Conservation (phyloP, 2,888 invertebrate genomes). For the Salticus scenicus region DNA sequence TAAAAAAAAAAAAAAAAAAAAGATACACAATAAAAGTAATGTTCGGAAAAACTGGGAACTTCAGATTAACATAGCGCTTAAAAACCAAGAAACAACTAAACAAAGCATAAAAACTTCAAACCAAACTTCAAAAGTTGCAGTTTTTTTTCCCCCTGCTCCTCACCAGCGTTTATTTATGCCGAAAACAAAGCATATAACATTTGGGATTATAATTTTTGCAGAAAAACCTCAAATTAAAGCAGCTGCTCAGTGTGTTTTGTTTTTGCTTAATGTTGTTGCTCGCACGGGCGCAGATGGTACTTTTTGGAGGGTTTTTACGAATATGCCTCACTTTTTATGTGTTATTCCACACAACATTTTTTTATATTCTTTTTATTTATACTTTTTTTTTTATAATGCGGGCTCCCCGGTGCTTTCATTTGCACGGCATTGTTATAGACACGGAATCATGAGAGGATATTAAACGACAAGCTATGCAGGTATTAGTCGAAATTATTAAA, state of each 20-base stretch:
- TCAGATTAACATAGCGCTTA: conserved; percentile 15
- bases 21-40: conserved; percentile 14
- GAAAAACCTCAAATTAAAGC: conserved; percentile 69
- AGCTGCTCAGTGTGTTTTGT: conserved; percentile 48
- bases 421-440: conserved; percentile 69
- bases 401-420: conserved; percentile 66
- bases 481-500: conserved; percentile 70
- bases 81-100: conserved; percentile 10
- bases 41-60: conserved; percentile 13
- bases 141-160: conserved; percentile 29
- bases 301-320: conserved; percentile 67
- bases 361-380: conserved; percentile 21
- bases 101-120: conserved; percentile 49
- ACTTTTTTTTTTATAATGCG: conserved; percentile 58
- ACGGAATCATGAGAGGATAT: conserved; percentile 64
- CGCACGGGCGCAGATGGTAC: conserved; percentile 59
- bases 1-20: not conserved
- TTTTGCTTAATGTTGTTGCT: conserved; percentile 48
- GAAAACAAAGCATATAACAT: conserved; percentile 66
- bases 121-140: conserved; percentile 65
- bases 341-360: conserved; percentile 63
- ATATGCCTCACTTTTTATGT: conserved; percentile 67
- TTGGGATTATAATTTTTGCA: conserved; percentile 70
- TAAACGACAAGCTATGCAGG: conserved; percentile 69
- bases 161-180: conserved; percentile 60